A percentile compares a stretch with the other conserved stretches of the same genome.
Evolutionary conservation across 1,140 invertebrate species (phyloP).

Genomic region (Drosophila virilis): DNA sequence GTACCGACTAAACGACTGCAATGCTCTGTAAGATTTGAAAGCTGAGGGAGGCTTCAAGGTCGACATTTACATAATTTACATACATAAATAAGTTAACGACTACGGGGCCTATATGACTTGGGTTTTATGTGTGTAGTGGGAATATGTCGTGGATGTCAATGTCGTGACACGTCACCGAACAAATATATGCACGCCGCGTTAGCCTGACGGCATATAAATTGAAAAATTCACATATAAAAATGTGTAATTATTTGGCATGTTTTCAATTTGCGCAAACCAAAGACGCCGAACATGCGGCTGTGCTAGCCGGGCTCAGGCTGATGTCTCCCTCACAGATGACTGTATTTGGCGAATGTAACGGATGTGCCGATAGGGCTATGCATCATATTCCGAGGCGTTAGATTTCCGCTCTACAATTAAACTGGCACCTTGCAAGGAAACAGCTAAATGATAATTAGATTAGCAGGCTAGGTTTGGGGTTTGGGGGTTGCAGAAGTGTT

Average conservation of each 20-base stretch:
- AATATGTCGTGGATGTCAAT: constrained; percentile 62
- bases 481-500: not conserved
- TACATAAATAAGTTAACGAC: constrained; percentile 42
- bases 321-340: not conserved
- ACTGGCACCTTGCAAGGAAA: constrained; percentile 15
- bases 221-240: constrained; percentile 80
- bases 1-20: not conserved
- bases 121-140: constrained; percentile 36
- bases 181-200: constrained; percentile 63
- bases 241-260: constrained; percentile 78
- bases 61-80: constrained; percentile 41
- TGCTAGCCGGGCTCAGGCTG: not conserved
- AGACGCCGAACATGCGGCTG: constrained; percentile 15
- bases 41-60: constrained; percentile 31
- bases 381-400: constrained; percentile 36
- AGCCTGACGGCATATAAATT: constrained; percentile 82
- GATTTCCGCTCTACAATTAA: constrained; percentile 73
- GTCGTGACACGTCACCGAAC: constrained; percentile 44
- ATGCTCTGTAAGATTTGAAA: constrained; percentile 2
- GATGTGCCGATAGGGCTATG: constrained; percentile 9
- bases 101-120: constrained; percentile 34
- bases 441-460: constrained; percentile 62
- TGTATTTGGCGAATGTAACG: not conserved
- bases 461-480: constrained; percentile 25
- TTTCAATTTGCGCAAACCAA: constrained; percentile 72